Percentiles rank a stretch among this genome's conserved stretches.
Conservation (phyloP, 2,797 vertebrate species). For the Myiotriccus ornatus region DNA sequence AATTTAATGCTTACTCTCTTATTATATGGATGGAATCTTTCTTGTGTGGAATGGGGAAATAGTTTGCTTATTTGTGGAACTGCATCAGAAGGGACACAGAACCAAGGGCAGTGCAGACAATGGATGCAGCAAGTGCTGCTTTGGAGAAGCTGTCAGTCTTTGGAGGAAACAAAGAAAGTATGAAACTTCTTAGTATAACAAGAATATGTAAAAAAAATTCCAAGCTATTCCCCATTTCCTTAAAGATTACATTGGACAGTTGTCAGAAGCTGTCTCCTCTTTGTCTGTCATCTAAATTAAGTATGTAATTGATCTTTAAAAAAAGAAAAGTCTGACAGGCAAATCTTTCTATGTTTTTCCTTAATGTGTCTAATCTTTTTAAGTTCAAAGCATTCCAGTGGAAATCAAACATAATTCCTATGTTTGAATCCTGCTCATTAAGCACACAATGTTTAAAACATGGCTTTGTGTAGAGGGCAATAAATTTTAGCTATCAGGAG, state of each 20-base stretch:
- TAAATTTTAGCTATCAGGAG: conserved; percentile 7
- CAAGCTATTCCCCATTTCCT: background rate
- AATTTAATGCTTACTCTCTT: background rate
- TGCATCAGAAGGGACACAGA: background rate
- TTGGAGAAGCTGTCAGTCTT: background rate
- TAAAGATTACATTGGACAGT: conserved; percentile 31
- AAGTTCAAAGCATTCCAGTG: conserved; percentile 56
- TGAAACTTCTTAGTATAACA: background rate
- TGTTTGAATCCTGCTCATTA: conserved; percentile 40
- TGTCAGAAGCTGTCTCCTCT: conserved; percentile 42
- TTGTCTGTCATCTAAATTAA: conserved; percentile 53
- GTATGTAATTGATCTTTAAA: conserved; percentile 46
- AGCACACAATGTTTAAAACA: conserved; percentile 37
- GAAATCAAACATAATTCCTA: conserved; percentile 53
- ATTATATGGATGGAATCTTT: background rate
- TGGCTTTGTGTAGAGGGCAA: background rate
- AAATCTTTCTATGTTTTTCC: conserved; percentile 22
- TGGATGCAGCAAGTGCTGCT: background rate
- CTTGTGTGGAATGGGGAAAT: background rate
- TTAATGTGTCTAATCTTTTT: conserved; percentile 57
- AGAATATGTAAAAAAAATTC: background rate
- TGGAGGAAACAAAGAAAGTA: background rate
- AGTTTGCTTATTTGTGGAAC: background rate
- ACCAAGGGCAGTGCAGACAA: background rate
- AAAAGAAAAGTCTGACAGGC: conserved; percentile 1